Conservation (phyloP, 1,140 invertebrate species). For the Trachymyrmex cornetzi region DNA sequence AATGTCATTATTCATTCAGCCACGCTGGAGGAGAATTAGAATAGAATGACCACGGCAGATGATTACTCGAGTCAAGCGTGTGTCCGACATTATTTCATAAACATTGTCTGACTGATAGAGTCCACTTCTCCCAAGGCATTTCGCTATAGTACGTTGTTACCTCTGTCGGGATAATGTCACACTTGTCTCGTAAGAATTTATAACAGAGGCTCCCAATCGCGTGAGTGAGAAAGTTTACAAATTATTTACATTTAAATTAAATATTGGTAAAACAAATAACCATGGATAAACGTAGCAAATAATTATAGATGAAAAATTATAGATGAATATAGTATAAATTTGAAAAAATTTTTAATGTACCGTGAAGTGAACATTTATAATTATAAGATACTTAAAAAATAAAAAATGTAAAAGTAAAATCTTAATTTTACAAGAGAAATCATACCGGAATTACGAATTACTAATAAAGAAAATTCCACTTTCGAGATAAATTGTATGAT, state of each 20-base stretch:
- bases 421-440: not conserved
- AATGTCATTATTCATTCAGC: conserved; percentile 55
- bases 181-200: conserved; percentile 27
- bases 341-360: not conserved
- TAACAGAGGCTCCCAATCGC: conserved; percentile 46
- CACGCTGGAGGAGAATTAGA: conserved; percentile 58
- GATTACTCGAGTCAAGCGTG: conserved; percentile 47
- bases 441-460: not conserved
- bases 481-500: not conserved
- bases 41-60: conserved; percentile 52
- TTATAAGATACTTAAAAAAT: not conserved
- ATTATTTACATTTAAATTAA: not conserved
- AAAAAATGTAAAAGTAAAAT: not conserved
- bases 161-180: conserved; percentile 21
- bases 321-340: not conserved
- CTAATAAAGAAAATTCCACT: not conserved
- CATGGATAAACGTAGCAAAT: not conserved
- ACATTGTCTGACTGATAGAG: conserved; percentile 21
- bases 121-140: conserved; percentile 17
- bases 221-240: not conserved
- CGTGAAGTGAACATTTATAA: not conserved
- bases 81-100: conserved; percentile 59
- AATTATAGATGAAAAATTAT: too few species aligned
- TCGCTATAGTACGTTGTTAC: conserved; percentile 26
- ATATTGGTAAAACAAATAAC: conserved; percentile 6